Evolutionary conservation across 2,113 vertebrate genomes (phyloP), one percentile per base, ranked within the genome.

Genomic region (Poicephalus meyeri): DNA sequence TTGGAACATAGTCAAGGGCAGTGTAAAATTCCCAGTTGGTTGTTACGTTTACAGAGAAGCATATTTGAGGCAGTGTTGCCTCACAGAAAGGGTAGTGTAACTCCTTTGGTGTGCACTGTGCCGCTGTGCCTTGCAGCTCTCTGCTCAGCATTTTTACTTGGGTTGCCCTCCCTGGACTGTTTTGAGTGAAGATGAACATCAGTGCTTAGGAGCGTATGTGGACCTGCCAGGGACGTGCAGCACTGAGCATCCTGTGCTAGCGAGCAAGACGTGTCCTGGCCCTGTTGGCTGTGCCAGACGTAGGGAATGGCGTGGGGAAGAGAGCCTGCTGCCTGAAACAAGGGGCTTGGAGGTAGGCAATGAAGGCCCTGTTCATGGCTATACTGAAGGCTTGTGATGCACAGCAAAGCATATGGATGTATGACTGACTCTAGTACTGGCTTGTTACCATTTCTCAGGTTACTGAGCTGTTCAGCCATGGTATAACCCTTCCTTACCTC

Each of bases 91-190:
- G 13, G 17, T 7, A 16, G 4, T 29, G n/a, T 19, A 68, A 39
- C 56, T 80, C 28, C 49, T 60, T 39, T 60, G 53, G 25, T 0
- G 0, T 65, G 66, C 46, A 60, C 46, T 0, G 0, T 46, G 72
- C 42, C 0, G 2, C 61, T 72, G 33, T 79, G 92, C 52, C 42
- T 35, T 20, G 61, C 35, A 61, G 28, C 37, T 63, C 58, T 66
- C 56, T 37, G 49, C 64, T 86, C 58, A 49, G 41, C 25, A 6
- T 41, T 76, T 56, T 35, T 23, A 25, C 41, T 33, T 15, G 20
- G 42, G 29, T 20, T 84, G 68, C 46, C 26, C 31, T 68, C 13
- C 41, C 18, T 26, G 64, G 25, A 28, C 33, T 19, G 6, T 60
- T 58, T 8, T 53, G 19, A 65, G 28, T 0, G 2, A 26, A 31